Percentiles rank a stretch among this genome's conserved stretches.
These are phyloP conservation scores for Lobophora halterata DNA, from an alignment of 2,888 invertebrate genomes.

Conservation along the genomic window DNA sequence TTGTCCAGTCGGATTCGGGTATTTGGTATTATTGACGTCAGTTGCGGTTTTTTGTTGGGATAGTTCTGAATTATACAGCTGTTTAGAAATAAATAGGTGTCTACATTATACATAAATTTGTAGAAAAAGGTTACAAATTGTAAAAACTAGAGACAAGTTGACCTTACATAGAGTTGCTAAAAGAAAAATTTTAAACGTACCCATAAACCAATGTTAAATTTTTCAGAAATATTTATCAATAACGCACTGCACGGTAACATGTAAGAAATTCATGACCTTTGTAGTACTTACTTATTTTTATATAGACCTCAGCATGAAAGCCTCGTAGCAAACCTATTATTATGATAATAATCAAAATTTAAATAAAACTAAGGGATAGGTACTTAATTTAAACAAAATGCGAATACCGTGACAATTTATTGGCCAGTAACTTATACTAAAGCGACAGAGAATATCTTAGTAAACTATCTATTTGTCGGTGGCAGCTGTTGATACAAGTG, in stretches of 20 bases:
- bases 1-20: slow-evolving; percentile 28
- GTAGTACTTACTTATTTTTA: too few relatives aligned
- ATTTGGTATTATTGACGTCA: slow-evolving; percentile 29
- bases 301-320: too few relatives aligned
- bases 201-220: too few relatives aligned
- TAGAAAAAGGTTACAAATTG: too few relatives aligned
- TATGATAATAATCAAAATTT: too few relatives aligned
- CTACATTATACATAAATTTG: slow-evolving; percentile 9
- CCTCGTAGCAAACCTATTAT: too few relatives aligned
- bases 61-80: slow-evolving; percentile 24
- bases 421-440: slow-evolving; percentile 25
- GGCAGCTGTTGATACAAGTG: slow-evolving; percentile 74
- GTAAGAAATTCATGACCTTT: too few relatives aligned
- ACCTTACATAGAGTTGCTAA: too few relatives aligned
- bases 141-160: too few relatives aligned
- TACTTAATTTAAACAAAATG: slow-evolving; percentile 12
- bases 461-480: slow-evolving; percentile 58
- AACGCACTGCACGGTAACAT: too few relatives aligned
- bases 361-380: slow-evolving; percentile 1
- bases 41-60: slow-evolving; percentile 26
- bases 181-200: too few relatives aligned
- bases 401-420: slow-evolving; percentile 23
- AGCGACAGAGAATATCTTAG: slow-evolving; percentile 37
- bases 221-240: too few relatives aligned
- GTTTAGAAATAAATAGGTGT: slow-evolving; percentile 9